Base-by-base conservation (phyloP, 2,888 invertebrate species). In the Suillia variegata region DNA sequence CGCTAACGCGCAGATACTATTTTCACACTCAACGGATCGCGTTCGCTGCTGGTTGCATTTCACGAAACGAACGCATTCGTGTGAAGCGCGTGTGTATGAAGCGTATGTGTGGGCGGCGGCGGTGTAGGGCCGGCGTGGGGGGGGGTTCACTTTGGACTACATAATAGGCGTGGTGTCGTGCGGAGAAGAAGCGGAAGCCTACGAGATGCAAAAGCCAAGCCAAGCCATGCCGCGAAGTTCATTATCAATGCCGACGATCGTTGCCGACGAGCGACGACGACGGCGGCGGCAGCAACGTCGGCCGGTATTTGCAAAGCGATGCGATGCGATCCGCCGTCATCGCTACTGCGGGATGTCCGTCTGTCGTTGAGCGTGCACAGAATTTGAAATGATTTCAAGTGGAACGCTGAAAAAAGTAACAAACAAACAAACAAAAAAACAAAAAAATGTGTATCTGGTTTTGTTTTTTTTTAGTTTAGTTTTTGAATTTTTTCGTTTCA, bases 201-300 rank as follows among this genome's bases (percentile, higher is more conserved):
- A 26, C 10, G 26, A 21, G 13, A 15, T 34, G 17, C 15, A 17
- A 15, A n/a, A 38, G 15, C 38, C 13, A 38, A 10, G n/a, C n/a
- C 4, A 13, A 4, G 38, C n/a, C 3, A 38, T 13, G 26, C 50
- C 5, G n/a, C 26, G 5, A 61, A 61, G 61, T 61, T 61, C 61
- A 61, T 57, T 53, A 61, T 61, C 61, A 57, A 54, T 61, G 61
- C 45, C 61, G 42, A n/a, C n/a, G n/a, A 53, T 52, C 48, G 53
- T 45, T 54, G 57, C 33, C 52, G 57, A 56, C 47, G 24, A n/a
- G 51, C 48, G 34, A 34, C 18, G 49, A 49, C 31, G n/a, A 10
- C 31, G 31, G 17, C 3, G 31, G 31, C 24, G 50, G 13, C 21
- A 5, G 21, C 21, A 24, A 13, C 24, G 24, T n/a, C 2, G 50